A percentile compares a stretch with the other conserved stretches of the same genome.
Conservation (phyloP, 1,140 invertebrate genomes). For the Mizuhopecten yessoensis region DNA sequence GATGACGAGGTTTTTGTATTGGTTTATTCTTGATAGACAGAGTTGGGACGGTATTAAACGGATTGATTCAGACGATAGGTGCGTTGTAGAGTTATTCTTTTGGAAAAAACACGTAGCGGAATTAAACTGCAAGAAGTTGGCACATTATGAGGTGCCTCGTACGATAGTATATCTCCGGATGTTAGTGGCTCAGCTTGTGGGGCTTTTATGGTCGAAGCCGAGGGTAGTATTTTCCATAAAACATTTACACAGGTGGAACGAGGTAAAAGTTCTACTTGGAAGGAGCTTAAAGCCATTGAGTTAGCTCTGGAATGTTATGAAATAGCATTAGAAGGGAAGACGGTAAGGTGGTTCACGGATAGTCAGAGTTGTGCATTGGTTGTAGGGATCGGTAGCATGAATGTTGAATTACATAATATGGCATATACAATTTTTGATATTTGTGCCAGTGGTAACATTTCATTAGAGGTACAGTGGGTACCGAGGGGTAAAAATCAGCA, state of each 20-base stretch:
- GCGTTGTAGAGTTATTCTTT: neutral
- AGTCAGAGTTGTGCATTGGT: constrained; percentile 42
- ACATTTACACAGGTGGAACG: constrained; percentile 49
- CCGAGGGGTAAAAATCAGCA: constrained; percentile 42
- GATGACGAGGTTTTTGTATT: no score
- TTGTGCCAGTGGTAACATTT: constrained; percentile 36
- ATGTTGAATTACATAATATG: constrained; percentile 30
- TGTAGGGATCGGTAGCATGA: constrained; percentile 45
- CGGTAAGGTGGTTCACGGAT: no score
- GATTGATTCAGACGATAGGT: constrained; percentile 19
- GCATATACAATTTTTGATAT: constrained; percentile 41
- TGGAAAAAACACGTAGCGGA: neutral
- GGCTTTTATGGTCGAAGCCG: no score
- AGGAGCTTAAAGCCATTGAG: constrained; percentile 44
- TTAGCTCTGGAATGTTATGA: neutral
- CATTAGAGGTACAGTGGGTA: constrained; percentile 44
- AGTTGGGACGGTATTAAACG: constrained; percentile 10
- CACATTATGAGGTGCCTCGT: no score
- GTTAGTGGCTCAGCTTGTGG: no score
- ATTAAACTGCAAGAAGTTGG: neutral
- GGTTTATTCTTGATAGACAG: no score
- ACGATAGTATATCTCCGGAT: constrained; percentile 49
- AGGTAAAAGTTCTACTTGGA: constrained; percentile 44
- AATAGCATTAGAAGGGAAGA: no score
- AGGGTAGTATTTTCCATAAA: no score